These are phyloP conservation scores for Cristatella mucedo DNA, from an alignment of 2,888 invertebrate species.

Conservation along the genomic window DNA sequence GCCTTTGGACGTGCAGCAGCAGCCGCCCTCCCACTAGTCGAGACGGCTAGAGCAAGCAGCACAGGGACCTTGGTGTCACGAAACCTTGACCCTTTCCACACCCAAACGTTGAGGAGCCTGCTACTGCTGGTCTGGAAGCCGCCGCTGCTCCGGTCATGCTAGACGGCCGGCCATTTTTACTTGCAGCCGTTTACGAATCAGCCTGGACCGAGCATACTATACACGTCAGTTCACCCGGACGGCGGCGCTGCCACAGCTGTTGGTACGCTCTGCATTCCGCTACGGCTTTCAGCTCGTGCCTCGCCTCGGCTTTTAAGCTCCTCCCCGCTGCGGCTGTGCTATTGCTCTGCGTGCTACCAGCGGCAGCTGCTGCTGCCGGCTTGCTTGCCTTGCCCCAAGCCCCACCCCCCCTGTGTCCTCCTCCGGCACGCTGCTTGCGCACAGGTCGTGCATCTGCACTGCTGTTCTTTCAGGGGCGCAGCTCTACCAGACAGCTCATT, in stretches of 20 bases:
- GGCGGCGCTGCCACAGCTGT: conserved; percentile 61
- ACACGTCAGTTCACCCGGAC: conserved; percentile 72
- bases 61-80: no score
- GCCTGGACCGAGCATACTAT: conserved; percentile 73
- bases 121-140: no score
- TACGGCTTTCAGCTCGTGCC: neutral
- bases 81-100: no score
- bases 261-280: conserved; percentile 18
- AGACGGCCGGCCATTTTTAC: no score
- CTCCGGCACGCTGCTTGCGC: no score
- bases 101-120: no score
- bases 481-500: conserved; percentile 75
- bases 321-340: neutral
- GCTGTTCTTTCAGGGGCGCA: conserved; percentile 51
- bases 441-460: neutral
- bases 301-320: neutral
- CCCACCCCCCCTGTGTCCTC: conserved; percentile 10
- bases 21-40: no score
- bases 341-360: no score
- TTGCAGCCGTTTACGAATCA: conserved; percentile 55
- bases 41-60: no score
- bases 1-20: no score
- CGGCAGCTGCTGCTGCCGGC: conserved; percentile 8
- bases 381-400: conserved; percentile 5
- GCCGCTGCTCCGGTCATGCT: no score